phyloP scores from a whole-genome alignment of 2,888 invertebrate species.

The Lumbricus terrestris region DNA sequence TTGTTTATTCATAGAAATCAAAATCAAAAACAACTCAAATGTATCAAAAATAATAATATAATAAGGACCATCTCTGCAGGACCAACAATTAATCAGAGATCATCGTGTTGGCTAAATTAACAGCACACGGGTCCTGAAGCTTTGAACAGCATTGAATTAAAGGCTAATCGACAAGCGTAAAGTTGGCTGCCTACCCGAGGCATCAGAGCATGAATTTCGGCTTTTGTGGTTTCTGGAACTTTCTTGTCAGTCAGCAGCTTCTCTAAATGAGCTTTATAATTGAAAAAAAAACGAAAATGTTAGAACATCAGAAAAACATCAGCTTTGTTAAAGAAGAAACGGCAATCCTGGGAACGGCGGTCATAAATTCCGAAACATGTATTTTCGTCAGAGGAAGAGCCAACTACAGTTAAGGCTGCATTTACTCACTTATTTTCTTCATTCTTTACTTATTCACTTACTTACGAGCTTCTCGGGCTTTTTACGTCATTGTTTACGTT shows the following conservation, averaged over 20 bases:
- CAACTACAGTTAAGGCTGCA: too few species aligned
- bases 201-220: slow-evolving; percentile 74
- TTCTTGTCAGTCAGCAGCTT: slow-evolving; percentile 80
- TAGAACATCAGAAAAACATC: background rate
- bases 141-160: background rate
- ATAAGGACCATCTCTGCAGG: too few species aligned
- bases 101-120: background rate
- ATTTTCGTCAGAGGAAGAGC: too few species aligned
- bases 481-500: too few species aligned
- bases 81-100: background rate
- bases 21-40: too few species aligned
- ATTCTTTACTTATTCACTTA: too few species aligned
- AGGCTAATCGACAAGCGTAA: background rate
- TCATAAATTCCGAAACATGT: too few species aligned
- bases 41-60: too few species aligned
- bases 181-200: slow-evolving; percentile 59
- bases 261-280: slow-evolving; percentile 73
- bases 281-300: background rate
- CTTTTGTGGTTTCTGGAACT: slow-evolving; percentile 68
- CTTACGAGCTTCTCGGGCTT: too few species aligned
- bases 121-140: background rate
- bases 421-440: too few species aligned
- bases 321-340: background rate
- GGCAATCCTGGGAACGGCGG: too few species aligned
- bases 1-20: too few species aligned